Percentiles rank a stretch among this genome's conserved stretches.
These are phyloP conservation scores for Pantherophis alleghaniensis DNA, from an alignment of 2,797 vertebrate species.

Conservation along the genomic window DNA sequence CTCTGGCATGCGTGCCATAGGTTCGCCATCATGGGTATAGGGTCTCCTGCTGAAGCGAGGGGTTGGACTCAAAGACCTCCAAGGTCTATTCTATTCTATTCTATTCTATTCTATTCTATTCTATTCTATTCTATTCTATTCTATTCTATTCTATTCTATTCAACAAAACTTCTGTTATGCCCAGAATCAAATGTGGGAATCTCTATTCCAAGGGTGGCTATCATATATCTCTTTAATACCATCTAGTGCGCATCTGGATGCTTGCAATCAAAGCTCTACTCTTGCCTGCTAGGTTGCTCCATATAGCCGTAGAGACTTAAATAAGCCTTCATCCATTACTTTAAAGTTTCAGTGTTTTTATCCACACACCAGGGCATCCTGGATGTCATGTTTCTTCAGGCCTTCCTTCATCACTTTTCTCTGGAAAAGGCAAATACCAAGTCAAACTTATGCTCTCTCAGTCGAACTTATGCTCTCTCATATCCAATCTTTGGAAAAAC, in stretches of 20 bases:
- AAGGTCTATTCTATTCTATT: too few relatives aligned
- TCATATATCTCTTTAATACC: too few relatives aligned
- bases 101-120: too few relatives aligned
- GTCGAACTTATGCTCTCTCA: background rate
- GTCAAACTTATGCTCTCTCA: too few relatives aligned
- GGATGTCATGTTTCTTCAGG: background rate
- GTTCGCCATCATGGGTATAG: too few relatives aligned
- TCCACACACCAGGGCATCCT: background rate
- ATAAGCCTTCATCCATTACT: background rate
- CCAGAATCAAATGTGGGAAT: background rate
- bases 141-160: too few relatives aligned
- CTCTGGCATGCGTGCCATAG: too few relatives aligned
- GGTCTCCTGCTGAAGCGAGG: too few relatives aligned
- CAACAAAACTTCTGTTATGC: background rate
- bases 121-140: too few relatives aligned
- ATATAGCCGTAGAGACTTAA: background rate
- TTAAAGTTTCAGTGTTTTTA: background rate
- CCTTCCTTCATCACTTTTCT: too few relatives aligned
- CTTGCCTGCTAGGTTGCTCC: background rate
- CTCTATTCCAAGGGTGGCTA: background rate
- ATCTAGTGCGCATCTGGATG: background rate
- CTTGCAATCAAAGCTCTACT: background rate
- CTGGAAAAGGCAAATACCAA: too few relatives aligned
- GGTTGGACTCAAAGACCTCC: too few relatives aligned
- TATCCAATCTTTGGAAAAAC: background rate